phyloP scores from a whole-genome alignment of 1,140 invertebrate genomes.

The Bombus fervidus region DNA sequence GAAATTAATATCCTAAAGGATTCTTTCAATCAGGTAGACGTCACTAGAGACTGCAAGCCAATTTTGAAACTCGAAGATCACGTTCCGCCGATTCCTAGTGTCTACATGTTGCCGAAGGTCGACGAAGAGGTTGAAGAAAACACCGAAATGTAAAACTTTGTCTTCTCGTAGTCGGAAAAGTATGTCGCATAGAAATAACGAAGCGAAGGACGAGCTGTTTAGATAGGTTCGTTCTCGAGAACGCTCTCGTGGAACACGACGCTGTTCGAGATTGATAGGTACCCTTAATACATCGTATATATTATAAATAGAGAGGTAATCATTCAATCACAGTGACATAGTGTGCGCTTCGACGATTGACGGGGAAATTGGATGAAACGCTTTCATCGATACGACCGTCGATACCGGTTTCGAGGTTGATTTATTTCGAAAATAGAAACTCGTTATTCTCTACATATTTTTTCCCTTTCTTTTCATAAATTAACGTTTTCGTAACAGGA shows the following conservation, averaged over 20 bases:
- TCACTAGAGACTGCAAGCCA: slow-evolving; percentile 80
- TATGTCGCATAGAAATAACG: not conserved
- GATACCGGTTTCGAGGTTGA: not conserved
- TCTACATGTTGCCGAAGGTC: slow-evolving; percentile 85
- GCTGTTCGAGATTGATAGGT: slow-evolving; percentile 29
- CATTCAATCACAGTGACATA: slow-evolving; percentile 10
- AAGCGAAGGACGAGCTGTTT: not conserved
- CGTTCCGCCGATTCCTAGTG: slow-evolving; percentile 79
- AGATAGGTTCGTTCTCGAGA: slow-evolving; percentile 4
- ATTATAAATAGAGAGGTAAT: slow-evolving; percentile 39
- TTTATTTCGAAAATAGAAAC: not conserved
- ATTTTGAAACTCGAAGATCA: slow-evolving; percentile 79
- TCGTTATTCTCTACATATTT: not conserved
- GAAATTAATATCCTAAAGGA: slow-evolving; percentile 81
- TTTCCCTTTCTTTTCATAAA: not conserved
- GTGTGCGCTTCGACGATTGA: slow-evolving; percentile 6
- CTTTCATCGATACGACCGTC: not conserved
- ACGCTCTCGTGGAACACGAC: slow-evolving; percentile 31
- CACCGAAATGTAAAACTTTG: slow-evolving; percentile 83
- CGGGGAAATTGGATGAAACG: not conserved
- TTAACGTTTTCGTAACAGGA: not conserved
- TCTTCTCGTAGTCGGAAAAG: not conserved
- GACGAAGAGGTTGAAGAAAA: slow-evolving; percentile 86
- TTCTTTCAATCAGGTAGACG: slow-evolving; percentile 80
- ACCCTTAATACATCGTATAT: slow-evolving; percentile 43